Evolutionary conservation across 30 jellyfish, hydroid and myxozoan genomes (phyloP).

Genomic region (Chrysaora quinquecirrha): DNA sequence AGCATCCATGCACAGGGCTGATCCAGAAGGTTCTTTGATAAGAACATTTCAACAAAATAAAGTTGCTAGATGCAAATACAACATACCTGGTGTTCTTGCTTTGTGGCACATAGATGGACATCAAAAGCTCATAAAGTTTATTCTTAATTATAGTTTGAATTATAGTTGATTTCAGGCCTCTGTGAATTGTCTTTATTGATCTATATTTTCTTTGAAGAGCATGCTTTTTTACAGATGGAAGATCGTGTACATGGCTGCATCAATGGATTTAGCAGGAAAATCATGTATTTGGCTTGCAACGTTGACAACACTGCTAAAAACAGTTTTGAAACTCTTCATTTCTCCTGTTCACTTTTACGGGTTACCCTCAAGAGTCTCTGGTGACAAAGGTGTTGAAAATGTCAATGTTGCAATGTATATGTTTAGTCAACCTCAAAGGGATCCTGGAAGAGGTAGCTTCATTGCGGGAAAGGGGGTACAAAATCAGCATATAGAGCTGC

Average conservation of each 20-base stretch:
- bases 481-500: constrained; percentile 25
- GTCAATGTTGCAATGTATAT: constrained; percentile 30
- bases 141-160: too few species aligned
- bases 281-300: constrained; percentile 26
- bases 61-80: too few species aligned
- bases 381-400: constrained; percentile 54
- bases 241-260: constrained; percentile 48
- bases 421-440: constrained; percentile 18
- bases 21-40: too few species aligned
- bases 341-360: constrained; percentile 14
- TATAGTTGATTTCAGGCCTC: too few species aligned
- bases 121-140: not conserved
- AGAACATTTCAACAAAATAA: too few species aligned
- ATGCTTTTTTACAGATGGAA: constrained; percentile 35
- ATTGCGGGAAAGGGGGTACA: constrained; percentile 32
- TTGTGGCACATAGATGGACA: not conserved
- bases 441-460: constrained; percentile 35
- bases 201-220: too few species aligned
- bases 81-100: not conserved
- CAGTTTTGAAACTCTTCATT: too few species aligned
- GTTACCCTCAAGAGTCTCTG: constrained; percentile 48
- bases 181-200: too few species aligned
- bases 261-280: constrained; percentile 36
- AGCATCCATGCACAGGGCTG: too few species aligned
- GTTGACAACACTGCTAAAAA: constrained; percentile 23